Evolutionary conservation across 1,140 invertebrate genomes (phyloP).

Genomic region (Acromyrmex heyeri): DNA sequence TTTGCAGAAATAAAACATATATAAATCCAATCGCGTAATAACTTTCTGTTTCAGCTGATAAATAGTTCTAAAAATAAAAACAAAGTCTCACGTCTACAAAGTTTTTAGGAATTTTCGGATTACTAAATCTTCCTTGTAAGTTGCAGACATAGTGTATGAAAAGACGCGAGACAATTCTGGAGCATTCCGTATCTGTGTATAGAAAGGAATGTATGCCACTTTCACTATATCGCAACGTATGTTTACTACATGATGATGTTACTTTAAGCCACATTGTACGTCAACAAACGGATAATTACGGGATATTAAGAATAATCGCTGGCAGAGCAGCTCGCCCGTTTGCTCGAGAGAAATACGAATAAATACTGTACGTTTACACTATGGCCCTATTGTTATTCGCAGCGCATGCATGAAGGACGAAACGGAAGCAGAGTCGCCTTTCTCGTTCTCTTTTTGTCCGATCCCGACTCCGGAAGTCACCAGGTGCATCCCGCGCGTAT

Average conservation of each 20-base stretch:
- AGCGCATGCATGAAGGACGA: conserved; percentile 32
- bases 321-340: not conserved
- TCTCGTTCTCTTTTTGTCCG: conserved; percentile 43
- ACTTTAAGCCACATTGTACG: conserved; percentile 31
- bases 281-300: conserved; percentile 56
- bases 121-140: not conserved
- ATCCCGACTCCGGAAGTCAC: conserved; percentile 22
- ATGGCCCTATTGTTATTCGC: conserved; percentile 15
- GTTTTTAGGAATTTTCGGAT: not conserved
- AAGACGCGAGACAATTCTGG: conserved; percentile 10
- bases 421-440: conserved; percentile 44
- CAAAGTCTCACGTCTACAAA: too few relatives aligned
- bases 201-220: conserved; percentile 27
- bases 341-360: conserved; percentile 49
- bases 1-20: not conserved
- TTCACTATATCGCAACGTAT: conserved; percentile 28
- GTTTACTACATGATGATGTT: conserved; percentile 33
- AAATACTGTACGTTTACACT: conserved; percentile 23
- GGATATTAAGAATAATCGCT: conserved; percentile 45
- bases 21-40: not conserved
- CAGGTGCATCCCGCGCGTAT: conserved; percentile 11
- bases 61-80: not conserved
- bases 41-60: not conserved
- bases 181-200: not conserved
- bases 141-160: not conserved